These are phyloP conservation scores for Spilogale gracilis DNA, from an alignment of 2,113 vertebrate species.

Conservation along the genomic window DNA sequence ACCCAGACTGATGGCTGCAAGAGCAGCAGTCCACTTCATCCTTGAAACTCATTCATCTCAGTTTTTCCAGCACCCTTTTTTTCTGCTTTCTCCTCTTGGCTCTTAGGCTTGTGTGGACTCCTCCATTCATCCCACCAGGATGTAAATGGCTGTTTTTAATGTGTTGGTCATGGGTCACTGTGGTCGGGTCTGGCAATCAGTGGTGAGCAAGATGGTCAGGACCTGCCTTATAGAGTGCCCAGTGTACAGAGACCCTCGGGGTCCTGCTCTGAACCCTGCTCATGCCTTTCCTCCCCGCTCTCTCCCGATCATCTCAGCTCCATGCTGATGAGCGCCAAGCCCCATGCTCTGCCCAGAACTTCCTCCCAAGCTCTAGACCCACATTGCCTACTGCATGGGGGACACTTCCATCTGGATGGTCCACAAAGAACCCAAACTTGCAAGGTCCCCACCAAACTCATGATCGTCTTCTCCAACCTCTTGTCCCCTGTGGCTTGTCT, in stretches of 20 bases:
- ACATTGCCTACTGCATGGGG: background rate
- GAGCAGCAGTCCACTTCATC: background rate
- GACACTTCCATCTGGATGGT: background rate
- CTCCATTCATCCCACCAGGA: background rate
- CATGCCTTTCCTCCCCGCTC: background rate
- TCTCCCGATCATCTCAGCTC: background rate
- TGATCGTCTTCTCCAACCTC: background rate
- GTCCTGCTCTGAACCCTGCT: background rate
- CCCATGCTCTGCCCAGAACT: background rate
- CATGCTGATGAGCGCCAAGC: background rate
- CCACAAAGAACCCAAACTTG: background rate
- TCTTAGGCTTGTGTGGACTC: background rate
- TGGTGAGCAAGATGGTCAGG: background rate
- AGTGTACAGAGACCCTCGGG: background rate
- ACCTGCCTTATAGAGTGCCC: background rate
- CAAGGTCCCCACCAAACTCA: background rate
- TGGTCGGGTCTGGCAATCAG: background rate
- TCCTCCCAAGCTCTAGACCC: background rate
- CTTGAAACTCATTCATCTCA: background rate
- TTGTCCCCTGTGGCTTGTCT: background rate
- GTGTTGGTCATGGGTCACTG: background rate
- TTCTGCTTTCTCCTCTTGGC: background rate
- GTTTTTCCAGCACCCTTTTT: background rate
- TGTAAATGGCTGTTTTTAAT: background rate
- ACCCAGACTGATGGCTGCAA: background rate